These are phyloP conservation scores for Oscarella lobularis DNA, from an alignment of 37 sponge, comb jelly and placozoan species.

Conservation along the genomic window DNA sequence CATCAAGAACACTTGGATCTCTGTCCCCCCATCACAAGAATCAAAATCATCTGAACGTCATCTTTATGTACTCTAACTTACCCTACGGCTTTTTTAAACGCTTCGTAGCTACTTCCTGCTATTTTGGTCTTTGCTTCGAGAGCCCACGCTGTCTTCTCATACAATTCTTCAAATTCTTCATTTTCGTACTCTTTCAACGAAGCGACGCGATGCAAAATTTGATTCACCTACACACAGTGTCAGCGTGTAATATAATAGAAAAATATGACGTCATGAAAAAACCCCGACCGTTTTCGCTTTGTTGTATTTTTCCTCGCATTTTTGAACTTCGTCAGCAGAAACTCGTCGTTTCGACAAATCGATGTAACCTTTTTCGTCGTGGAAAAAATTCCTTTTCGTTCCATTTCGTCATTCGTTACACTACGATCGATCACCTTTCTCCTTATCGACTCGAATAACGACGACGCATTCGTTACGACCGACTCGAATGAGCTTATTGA, in stretches of 20 bases:
- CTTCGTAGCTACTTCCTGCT: slow-evolving; percentile 70
- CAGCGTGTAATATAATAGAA: background rate
- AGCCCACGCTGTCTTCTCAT: slow-evolving; percentile 84
- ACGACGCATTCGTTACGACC: slow-evolving; percentile 97
- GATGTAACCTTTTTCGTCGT: slow-evolving; percentile 91
- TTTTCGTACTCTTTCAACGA: slow-evolving; percentile 64
- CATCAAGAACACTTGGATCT: slow-evolving; percentile 19
- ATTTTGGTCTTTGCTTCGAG: slow-evolving; percentile 64
- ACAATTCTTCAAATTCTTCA: slow-evolving; percentile 85
- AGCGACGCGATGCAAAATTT: slow-evolving; percentile 82
- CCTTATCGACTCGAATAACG: slow-evolving; percentile 93
- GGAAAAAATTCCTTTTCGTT: no score
- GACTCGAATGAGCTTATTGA: slow-evolving; percentile 89
- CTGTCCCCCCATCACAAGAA: background rate
- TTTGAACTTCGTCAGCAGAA: slow-evolving; percentile 85
- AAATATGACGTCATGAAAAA: background rate
- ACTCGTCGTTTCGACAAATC: slow-evolving; percentile 95
- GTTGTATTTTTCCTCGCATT: slow-evolving; percentile 90
- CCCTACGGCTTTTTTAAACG: slow-evolving; percentile 85
- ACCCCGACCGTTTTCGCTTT: slow-evolving; percentile 77
- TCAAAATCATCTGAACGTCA: background rate
- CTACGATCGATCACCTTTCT: slow-evolving; percentile 77
- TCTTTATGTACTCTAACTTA: slow-evolving; percentile 12
- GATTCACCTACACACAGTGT: slow-evolving; percentile 54
- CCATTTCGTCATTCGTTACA: no score